A percentile compares a stretch with the other conserved stretches of the same genome.
Conservation (phyloP, 2,113 vertebrate species). For the Coptodon bakossiorum region DNA sequence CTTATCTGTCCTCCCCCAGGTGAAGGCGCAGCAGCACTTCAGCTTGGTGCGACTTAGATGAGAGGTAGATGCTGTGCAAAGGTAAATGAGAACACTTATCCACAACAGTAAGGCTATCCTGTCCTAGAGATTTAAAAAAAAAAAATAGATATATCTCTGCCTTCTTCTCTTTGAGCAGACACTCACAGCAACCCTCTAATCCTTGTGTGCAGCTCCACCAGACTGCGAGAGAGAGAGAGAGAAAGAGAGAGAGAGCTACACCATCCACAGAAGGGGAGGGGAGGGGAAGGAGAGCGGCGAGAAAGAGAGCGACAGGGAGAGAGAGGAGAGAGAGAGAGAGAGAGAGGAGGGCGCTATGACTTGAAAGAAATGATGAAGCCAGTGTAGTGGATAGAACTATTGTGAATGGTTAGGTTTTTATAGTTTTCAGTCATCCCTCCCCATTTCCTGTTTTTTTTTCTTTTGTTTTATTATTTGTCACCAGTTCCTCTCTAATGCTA, state of each 20-base stretch:
- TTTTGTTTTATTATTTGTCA: neutral
- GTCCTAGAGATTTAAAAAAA: neutral
- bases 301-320: slow-evolving; percentile 40
- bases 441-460: neutral
- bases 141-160: neutral
- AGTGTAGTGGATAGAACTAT: slow-evolving; percentile 13
- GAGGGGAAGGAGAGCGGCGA: slow-evolving; percentile 64
- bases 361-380: slow-evolving; percentile 35
- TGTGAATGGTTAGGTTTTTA: slow-evolving; percentile 22
- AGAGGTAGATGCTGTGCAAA: neutral
- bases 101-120: slow-evolving; percentile 27
- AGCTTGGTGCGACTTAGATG: neutral
- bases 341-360: slow-evolving; percentile 46
- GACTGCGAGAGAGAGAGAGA: slow-evolving; percentile 52
- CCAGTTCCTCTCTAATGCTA: neutral
- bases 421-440: neutral
- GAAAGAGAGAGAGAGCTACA: slow-evolving; percentile 30
- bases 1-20: slow-evolving; percentile 48
- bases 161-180: slow-evolving; percentile 58
- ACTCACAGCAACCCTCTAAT: slow-evolving; percentile 68
- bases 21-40: slow-evolving; percentile 30
- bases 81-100: slow-evolving; percentile 35
- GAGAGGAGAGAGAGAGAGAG: slow-evolving; percentile 57
- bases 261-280: slow-evolving; percentile 59
- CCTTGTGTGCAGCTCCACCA: slow-evolving; percentile 68